These are phyloP conservation scores for Bovichtus diacanthus DNA, from an alignment of 2,797 vertebrate species.

Conservation along the genomic window DNA sequence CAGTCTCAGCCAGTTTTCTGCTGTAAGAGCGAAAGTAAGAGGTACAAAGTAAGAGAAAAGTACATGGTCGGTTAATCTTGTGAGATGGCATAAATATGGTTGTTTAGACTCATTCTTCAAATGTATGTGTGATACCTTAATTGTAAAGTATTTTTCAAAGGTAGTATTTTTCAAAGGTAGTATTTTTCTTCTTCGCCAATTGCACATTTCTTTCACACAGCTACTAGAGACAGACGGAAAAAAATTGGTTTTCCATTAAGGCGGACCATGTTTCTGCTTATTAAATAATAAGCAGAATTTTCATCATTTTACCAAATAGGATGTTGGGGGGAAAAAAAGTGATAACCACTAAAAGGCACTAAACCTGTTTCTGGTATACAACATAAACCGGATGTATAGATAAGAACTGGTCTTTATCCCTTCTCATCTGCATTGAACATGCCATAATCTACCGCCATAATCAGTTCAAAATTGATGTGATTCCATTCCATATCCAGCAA, in stretches of 20 bases:
- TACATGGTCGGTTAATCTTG: not conserved
- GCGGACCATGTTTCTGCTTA: not conserved
- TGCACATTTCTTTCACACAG: not conserved
- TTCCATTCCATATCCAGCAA: no score
- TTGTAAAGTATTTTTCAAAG: no score
- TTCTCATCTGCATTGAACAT: not conserved
- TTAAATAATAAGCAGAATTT: no score
- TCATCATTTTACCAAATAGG: not conserved
- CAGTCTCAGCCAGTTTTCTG: conserved; percentile 38
- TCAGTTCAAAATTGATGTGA: no score
- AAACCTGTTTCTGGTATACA: not conserved
- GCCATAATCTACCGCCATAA: no score
- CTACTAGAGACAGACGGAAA: not conserved
- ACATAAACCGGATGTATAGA: not conserved
- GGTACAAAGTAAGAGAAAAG: not conserved
- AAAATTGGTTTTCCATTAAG: not conserved
- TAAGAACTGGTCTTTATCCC: not conserved
- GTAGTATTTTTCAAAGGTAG: no score
- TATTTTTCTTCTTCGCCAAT: no score
- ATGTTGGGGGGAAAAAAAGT: not conserved
- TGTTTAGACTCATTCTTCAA: not conserved
- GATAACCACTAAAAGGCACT: not conserved
- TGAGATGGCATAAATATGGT: not conserved
- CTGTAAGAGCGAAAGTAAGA: not conserved
- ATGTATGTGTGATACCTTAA: not conserved